These are phyloP conservation scores for Melinopterus prodromus DNA, from an alignment of 2,888 invertebrate genomes.

Conservation along the genomic window DNA sequence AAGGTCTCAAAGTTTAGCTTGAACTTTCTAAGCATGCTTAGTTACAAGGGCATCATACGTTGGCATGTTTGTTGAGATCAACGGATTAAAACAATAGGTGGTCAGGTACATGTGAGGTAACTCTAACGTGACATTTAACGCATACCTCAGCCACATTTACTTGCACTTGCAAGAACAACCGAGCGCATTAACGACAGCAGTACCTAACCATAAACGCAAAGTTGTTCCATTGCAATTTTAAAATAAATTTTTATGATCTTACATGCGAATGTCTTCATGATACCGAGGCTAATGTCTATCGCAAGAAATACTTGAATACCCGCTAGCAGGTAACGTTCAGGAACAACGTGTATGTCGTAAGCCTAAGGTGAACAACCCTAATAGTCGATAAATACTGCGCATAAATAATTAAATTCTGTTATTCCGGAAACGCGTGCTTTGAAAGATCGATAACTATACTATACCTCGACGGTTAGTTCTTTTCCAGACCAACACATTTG, in stretches of 20 bases:
- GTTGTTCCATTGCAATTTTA: not conserved
- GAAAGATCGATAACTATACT: not conserved
- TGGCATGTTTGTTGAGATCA: not conserved
- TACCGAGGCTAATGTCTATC: not conserved
- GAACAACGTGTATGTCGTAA: not conserved
- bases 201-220: not conserved
- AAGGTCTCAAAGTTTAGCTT: no score
- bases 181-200: not conserved
- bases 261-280: slow-evolving; percentile 4
- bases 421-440: not conserved
- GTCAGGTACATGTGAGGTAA: not conserved
- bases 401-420: slow-evolving; percentile 4
- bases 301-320: not conserved
- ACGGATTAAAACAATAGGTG: not conserved
- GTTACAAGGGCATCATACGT: no score
- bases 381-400: not conserved
- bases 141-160: not conserved
- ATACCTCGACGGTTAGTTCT: not conserved
- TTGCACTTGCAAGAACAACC: not conserved
- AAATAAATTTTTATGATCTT: not conserved
- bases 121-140: not conserved
- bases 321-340: not conserved
- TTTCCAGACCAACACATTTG: not conserved
- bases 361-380: not conserved
- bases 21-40: no score